A percentile compares a stretch with the other conserved stretches of the same genome.
Evolutionary conservation across 2,113 vertebrate species (phyloP).

Genomic region (Megalops atlanticus): DNA sequence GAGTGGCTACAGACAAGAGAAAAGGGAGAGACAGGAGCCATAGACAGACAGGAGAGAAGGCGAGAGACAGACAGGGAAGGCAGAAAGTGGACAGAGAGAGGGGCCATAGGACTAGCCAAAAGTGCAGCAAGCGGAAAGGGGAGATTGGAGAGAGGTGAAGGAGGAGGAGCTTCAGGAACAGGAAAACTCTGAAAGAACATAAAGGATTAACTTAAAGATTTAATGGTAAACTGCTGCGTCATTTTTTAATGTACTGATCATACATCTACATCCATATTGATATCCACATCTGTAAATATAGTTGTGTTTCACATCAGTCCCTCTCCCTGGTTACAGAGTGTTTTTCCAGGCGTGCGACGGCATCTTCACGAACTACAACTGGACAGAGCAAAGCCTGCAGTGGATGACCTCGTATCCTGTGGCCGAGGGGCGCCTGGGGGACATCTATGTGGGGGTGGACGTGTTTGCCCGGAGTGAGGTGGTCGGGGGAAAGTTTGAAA

Average conservation of each 20-base stretch:
- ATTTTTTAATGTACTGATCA: too few relatives aligned
- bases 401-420: conserved; percentile 53
- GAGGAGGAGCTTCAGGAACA: too few relatives aligned
- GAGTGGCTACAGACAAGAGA: background rate
- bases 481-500: conserved; percentile 82
- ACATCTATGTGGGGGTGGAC: conserved; percentile 86
- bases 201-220: too few relatives aligned
- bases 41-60: background rate
- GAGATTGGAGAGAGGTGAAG: background rate
- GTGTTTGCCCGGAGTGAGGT: conserved; percentile 88
- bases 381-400: conserved; percentile 80
- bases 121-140: too few relatives aligned
- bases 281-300: too few relatives aligned
- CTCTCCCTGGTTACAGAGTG: conserved; percentile 61
- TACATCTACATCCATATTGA: too few relatives aligned
- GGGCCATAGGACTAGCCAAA: too few relatives aligned
- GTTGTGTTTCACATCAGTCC: too few relatives aligned
- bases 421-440: conserved; percentile 64
- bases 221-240: background rate
- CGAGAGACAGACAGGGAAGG: background rate
- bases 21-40: background rate
- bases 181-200: too few relatives aligned
- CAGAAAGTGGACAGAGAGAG: background rate
- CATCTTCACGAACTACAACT: conserved; percentile 97
- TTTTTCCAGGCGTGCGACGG: conserved; percentile 90